Percentiles rank a stretch among this genome's conserved stretches.
phyloP scores from a whole-genome alignment of 2,113 vertebrate genomes.

The Phaetusa simplex region DNA sequence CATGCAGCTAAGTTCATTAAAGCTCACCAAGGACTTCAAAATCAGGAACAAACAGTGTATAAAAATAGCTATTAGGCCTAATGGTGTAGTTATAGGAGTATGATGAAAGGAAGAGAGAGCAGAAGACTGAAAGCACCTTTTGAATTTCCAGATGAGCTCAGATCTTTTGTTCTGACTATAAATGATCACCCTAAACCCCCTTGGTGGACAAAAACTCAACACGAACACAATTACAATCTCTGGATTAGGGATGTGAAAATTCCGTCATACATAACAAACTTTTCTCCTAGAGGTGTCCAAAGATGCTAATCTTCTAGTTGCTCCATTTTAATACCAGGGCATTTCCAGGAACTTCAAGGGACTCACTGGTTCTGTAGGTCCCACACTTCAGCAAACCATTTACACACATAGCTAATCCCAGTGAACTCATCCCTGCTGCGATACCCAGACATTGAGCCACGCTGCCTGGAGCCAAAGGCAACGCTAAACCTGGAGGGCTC shows the following conservation, averaged over 20 bases:
- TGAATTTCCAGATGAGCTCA: not conserved
- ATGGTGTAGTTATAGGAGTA: not conserved
- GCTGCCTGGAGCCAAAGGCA: not conserved
- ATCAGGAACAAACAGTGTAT: not conserved
- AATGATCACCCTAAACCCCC: not conserved
- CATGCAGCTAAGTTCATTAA: not conserved
- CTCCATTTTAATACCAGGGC: not conserved
- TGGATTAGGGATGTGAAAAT: not conserved
- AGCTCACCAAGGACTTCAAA: not conserved
- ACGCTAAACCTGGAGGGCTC: not conserved
- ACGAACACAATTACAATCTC: fast-evolving
- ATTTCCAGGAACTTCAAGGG: not conserved
- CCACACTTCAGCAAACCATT: not conserved
- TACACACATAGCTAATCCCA: not conserved
- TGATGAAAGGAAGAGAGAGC: not conserved
- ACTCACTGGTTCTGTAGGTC: not conserved
- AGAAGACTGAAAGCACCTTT: not conserved
- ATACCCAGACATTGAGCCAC: not conserved
- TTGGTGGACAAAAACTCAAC: not conserved
- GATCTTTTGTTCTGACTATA: not conserved
- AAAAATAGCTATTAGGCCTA: not conserved
- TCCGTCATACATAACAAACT: not conserved
- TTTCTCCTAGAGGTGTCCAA: not conserved
- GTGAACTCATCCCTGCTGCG: not conserved
- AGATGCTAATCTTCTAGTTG: not conserved